Conservation (phyloP, 2,113 vertebrate genomes). For the Loxodonta africana region DNA sequence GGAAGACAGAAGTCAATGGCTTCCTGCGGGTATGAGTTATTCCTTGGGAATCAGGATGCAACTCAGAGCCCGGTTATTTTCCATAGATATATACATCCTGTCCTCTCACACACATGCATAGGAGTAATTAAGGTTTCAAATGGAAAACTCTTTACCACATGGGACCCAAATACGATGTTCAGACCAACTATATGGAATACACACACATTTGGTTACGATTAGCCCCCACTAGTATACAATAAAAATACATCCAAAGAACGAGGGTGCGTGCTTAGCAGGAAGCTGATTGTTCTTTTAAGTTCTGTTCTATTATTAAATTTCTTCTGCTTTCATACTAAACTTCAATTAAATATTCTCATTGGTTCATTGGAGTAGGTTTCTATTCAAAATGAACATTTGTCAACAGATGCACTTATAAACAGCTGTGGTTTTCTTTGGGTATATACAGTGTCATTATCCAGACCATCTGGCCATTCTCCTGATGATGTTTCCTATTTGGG, state of each 20-base stretch:
- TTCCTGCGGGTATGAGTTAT: slow-evolving; percentile 53
- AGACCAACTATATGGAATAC: slow-evolving; percentile 47
- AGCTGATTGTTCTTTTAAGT: slow-evolving; percentile 75
- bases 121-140: slow-evolving; percentile 50
- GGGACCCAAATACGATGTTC: slow-evolving; percentile 52
- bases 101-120: slow-evolving; percentile 47
- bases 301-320: slow-evolving; percentile 76
- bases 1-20: not conserved
- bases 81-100: slow-evolving; percentile 38
- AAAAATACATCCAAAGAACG: slow-evolving; percentile 71
- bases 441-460: slow-evolving; percentile 76
- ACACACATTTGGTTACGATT: slow-evolving; percentile 73
- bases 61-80: slow-evolving; percentile 25
- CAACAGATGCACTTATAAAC: slow-evolving; percentile 82
- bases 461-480: slow-evolving; percentile 83
- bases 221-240: slow-evolving; percentile 50
- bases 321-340: slow-evolving; percentile 80
- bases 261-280: slow-evolving; percentile 54
- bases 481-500: slow-evolving; percentile 81
- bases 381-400: slow-evolving; percentile 77
- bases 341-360: slow-evolving; percentile 74
- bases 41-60: slow-evolving; percentile 49
- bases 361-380: slow-evolving; percentile 78
- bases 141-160: slow-evolving; percentile 74
- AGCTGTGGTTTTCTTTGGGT: slow-evolving; percentile 82